Conservation (phyloP, 2,888 invertebrate genomes). For the Terebella lapidaria region DNA sequence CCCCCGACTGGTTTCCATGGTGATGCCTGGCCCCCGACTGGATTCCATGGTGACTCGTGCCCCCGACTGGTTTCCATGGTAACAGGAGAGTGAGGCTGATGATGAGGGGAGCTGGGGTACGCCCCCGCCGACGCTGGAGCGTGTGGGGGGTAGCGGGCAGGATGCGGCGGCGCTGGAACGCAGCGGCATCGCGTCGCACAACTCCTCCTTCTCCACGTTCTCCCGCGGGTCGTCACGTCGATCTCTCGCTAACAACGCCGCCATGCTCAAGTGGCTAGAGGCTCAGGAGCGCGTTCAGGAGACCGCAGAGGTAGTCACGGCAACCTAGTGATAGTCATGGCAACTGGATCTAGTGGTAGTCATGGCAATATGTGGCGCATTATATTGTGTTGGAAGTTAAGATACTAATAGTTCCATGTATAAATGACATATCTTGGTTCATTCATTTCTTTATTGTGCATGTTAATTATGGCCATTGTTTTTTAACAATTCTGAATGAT, state of each 20-base stretch:
- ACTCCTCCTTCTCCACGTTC: conserved; percentile 36
- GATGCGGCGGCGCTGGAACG: conserved; percentile 17
- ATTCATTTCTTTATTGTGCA: too few species aligned
- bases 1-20: too few species aligned
- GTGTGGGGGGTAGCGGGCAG: conserved; percentile 19
- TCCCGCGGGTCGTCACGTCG: conserved; percentile 68
- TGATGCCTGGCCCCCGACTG: too few species aligned
- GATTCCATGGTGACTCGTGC: too few species aligned
- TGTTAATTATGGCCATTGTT: too few species aligned
- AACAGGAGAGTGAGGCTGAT: conserved; percentile 10
- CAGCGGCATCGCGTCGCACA: neutral
- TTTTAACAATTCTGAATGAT: too few species aligned
- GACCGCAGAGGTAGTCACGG: neutral
- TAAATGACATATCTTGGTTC: too few species aligned
- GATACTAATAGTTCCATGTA: neutral
- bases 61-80: too few species aligned
- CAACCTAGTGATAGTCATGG: too few species aligned
- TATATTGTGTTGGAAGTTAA: neutral
- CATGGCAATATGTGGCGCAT: too few species aligned
- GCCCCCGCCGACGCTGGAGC: conserved; percentile 4
- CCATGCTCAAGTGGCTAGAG: conserved; percentile 67
- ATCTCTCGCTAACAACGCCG: conserved; percentile 76
- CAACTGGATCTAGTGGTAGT: too few species aligned
- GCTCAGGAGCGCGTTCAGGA: conserved; percentile 55
- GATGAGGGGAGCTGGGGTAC: conserved; percentile 20